Conservation (phyloP, 2,113 vertebrate genomes). For the Channa argus region DNA sequence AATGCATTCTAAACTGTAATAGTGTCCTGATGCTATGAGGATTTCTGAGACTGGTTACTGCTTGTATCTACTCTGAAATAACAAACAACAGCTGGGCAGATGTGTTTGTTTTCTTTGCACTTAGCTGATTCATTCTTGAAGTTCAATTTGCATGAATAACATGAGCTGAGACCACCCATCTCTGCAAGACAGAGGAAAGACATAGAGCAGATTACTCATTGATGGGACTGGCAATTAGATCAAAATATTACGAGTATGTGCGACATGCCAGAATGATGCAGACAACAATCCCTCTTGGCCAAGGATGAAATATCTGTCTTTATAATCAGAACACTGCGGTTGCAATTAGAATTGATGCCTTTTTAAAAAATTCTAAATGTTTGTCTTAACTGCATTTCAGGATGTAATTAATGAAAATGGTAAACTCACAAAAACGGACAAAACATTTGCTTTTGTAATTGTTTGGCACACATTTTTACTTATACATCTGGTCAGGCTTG, state of each 20-base stretch:
- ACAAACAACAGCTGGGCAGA: constrained; percentile 47
- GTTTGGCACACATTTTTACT: too few species aligned
- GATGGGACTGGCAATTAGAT: constrained; percentile 16
- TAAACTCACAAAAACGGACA: too few species aligned
- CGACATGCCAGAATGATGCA: constrained; percentile 19
- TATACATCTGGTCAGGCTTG: too few species aligned
- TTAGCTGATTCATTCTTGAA: constrained; percentile 28
- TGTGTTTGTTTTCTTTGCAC: constrained; percentile 41
- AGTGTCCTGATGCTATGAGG: background rate
- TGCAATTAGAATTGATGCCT: too few species aligned
- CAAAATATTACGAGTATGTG: constrained; percentile 16
- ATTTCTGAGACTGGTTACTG: background rate
- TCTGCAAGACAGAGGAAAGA: background rate
- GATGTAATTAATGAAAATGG: too few species aligned
- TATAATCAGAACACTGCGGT: background rate
- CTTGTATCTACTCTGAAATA: constrained; percentile 7
- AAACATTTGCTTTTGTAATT: too few species aligned
- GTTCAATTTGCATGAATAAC: constrained; percentile 12
- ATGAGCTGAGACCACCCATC: constrained; percentile 10
- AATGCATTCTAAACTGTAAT: background rate
- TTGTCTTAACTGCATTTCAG: too few species aligned
- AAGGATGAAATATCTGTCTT: background rate
- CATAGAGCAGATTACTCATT: constrained; percentile 21
- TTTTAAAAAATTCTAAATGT: too few species aligned
- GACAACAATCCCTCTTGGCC: background rate